phyloP scores from a whole-genome alignment of 2,888 invertebrate species.

The Glyphotaelius pellucidus region DNA sequence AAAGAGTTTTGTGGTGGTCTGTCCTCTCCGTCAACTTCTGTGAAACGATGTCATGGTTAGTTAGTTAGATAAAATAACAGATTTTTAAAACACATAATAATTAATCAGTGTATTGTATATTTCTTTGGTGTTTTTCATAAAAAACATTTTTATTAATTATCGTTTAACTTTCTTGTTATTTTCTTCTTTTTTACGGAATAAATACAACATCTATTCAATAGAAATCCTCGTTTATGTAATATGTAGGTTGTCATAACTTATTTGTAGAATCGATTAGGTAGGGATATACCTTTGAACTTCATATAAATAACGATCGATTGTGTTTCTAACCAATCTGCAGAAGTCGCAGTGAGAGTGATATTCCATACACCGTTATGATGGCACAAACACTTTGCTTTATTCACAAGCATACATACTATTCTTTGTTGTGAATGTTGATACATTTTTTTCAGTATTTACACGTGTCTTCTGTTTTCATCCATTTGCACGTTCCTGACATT shows the following conservation, averaged over 20 bases:
- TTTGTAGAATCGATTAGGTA: neutral
- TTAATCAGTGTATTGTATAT: neutral
- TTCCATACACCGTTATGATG: neutral
- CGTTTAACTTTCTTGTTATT: fast-evolving
- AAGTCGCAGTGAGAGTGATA: neutral
- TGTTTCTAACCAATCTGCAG: neutral
- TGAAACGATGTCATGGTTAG: too few species aligned
- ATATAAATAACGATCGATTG: neutral
- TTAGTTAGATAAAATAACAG: too few species aligned
- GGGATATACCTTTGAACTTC: neutral
- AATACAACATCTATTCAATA: neutral
- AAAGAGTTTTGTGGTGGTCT: too few species aligned
- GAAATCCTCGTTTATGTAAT: neutral
- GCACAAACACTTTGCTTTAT: neutral
- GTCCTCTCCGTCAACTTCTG: too few species aligned
- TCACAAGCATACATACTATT: neutral
- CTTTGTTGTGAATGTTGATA: neutral
- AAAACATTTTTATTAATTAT: too few species aligned
- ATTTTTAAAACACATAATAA: too few species aligned
- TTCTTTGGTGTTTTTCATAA: neutral
- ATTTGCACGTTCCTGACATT: neutral
- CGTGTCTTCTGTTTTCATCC: neutral
- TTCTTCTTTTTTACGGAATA: neutral
- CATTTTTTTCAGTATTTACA: neutral
- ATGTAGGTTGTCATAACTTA: neutral